Percentiles rank a stretch among this genome's conserved stretches.
phyloP scores from a whole-genome alignment of 2,797 vertebrate genomes.

The Phrynocephalus forsythii region DNA sequence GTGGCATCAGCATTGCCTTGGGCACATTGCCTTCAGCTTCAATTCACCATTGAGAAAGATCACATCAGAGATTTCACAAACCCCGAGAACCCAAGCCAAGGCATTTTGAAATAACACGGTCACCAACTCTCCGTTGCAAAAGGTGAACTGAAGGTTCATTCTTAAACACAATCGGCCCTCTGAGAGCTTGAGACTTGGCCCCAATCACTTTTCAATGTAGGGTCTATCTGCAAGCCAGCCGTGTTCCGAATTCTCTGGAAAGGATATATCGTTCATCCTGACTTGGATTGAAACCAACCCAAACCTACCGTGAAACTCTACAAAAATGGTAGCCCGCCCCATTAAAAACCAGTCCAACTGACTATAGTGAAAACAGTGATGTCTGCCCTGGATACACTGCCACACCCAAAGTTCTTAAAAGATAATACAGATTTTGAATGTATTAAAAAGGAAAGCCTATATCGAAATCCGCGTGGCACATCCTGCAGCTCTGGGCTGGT shows the following conservation, averaged over 20 bases:
- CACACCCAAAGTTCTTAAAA: no score
- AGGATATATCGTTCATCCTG: conserved; percentile 21
- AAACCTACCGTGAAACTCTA: conserved; percentile 22
- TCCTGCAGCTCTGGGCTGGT: no score
- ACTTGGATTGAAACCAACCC: conserved; percentile 16
- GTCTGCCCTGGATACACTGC: not conserved
- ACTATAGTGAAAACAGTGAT: not conserved
- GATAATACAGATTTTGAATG: no score
- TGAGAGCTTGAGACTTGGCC: not conserved
- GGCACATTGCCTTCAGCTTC: not conserved
- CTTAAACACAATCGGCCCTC: conserved; percentile 1
- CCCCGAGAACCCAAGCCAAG: not conserved
- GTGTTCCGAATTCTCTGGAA: conserved; percentile 26
- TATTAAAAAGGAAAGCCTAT: no score
- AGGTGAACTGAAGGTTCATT: not conserved
- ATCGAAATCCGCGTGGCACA: no score
- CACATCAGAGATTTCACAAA: not conserved
- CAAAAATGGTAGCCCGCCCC: not conserved
- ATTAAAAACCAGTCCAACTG: not conserved
- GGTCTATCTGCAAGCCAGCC: not conserved
- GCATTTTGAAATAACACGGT: not conserved
- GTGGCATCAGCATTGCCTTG: not conserved
- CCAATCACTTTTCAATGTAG: not conserved
- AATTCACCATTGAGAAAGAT: not conserved
- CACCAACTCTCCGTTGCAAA: not conserved